Percentiles rank a stretch among this genome's conserved stretches.
Evolutionary conservation across 2,888 invertebrate species (phyloP).

Genomic region (Ormyrus labotus): DNA sequence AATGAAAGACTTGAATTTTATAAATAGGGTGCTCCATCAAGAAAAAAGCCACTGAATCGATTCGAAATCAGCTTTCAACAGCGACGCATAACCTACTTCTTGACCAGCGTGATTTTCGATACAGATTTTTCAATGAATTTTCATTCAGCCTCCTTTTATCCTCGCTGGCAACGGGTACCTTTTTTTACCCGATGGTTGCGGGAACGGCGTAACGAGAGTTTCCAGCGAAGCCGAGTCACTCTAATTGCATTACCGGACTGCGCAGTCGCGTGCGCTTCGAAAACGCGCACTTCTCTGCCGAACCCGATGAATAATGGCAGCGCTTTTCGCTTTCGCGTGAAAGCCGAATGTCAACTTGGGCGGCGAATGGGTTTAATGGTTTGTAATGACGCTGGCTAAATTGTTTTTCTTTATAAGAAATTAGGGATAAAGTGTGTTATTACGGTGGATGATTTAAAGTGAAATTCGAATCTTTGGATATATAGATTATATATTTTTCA

Average conservation of each 20-base stretch:
- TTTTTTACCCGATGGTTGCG: background rate
- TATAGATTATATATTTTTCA: too few relatives aligned
- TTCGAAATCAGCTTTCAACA: too few relatives aligned
- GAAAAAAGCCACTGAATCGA: too few relatives aligned
- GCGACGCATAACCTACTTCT: background rate
- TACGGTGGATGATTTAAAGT: too few relatives aligned
- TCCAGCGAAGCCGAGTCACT: conserved; percentile 31
- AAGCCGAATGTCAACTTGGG: background rate
- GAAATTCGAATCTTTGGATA: too few relatives aligned
- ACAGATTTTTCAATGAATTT: conserved; percentile 6
- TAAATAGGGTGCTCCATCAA: too few relatives aligned
- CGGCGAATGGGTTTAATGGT: too few relatives aligned
- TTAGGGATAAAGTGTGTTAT: too few relatives aligned
- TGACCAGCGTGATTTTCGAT: conserved; percentile 6
- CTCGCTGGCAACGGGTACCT: background rate
- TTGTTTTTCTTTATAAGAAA: too few relatives aligned
- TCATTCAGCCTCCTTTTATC: conserved; percentile 12
- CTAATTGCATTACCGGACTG: conserved; percentile 43
- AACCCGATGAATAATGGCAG: too few relatives aligned
- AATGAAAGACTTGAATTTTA: too few relatives aligned
- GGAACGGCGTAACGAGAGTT: conserved; percentile 26
- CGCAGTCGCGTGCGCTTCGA: background rate
- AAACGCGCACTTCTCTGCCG: background rate
- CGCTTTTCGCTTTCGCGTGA: conserved; percentile 7
- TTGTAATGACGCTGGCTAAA: too few relatives aligned